Base-by-base conservation (phyloP, 2,888 invertebrate species). In the Campoletis raptor region DNA sequence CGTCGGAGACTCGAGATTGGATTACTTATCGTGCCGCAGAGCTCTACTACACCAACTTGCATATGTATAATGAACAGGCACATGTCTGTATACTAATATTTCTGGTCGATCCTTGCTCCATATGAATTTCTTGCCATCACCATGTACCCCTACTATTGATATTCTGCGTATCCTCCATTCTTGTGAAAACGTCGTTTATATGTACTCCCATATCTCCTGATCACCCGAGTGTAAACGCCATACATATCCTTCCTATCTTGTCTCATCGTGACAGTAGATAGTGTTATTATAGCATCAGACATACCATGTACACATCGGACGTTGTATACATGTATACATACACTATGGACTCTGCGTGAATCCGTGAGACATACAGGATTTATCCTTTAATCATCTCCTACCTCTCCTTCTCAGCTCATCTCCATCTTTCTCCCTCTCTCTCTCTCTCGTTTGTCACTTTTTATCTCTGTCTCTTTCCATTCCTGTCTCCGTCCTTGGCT, bases 1-100 rank as follows among this genome's bases (percentile, higher is more conserved):
- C 78, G 77, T 88, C 88, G 86, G 88, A 88, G 89, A 88, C 86
- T 64, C 85, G 86, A 88, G 89, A 91, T 92, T 91, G 91, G 89
- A 91, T 91, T 92, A 92, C 90, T 90, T 90, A 89, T 89, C 83
- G 84, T 86, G 73, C 81, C 81, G 30, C 67, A 67, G 69, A n/a
- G 81, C 64, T 77, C 73, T 74, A 66, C 76, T 67, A 78, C 78
- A 42, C 72, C 45, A 52, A 36, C 12, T 69, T 54, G 10, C 64
- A 48, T 80, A 40, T 76, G 24, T 64, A 77, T 40, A 76, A 18
- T 61, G 12, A 21, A 61, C 61, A 61, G 12, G 9, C n/a, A 37
- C 54, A 10, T 45, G 48, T 72, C 64, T 12, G 48, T 48, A 72
- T 21, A 64, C 40, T 61, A 45, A 76, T 61, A 76, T 67, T 61